These are phyloP conservation scores for Sigmodon hispidus DNA, from an alignment of 2,113 vertebrate genomes.

Conservation along the genomic window DNA sequence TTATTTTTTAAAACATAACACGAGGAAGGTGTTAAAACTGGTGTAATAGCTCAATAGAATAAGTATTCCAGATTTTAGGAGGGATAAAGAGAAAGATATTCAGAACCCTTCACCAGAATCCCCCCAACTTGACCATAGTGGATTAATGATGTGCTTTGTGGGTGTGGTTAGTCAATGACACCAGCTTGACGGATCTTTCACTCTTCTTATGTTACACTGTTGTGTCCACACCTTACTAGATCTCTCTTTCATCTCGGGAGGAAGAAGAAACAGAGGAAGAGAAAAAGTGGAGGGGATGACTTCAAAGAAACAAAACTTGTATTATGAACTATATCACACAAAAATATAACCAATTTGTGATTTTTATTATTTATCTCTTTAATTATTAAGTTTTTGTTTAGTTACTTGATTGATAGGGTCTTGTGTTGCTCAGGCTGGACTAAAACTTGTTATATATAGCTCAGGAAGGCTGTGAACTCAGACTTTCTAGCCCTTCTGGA, in stretches of 20 bases:
- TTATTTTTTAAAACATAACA: no score
- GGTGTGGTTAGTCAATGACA: no score
- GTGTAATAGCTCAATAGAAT: no score
- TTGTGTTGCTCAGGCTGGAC: not conserved
- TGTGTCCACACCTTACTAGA: not conserved
- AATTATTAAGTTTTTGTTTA: not conserved
- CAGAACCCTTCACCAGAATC: no score
- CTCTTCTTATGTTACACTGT: not conserved
- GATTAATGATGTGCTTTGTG: no score
- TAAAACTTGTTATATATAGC: not conserved
- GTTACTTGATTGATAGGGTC: not conserved
- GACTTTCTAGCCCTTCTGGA: not conserved
- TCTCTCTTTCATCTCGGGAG: not conserved
- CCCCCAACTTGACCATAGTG: no score
- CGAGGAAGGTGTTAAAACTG: no score
- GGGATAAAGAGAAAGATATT: no score
- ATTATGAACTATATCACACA: not conserved
- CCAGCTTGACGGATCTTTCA: no score
- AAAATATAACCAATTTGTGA: not conserved
- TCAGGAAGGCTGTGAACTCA: not conserved
- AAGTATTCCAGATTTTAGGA: no score
- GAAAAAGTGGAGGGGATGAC: not conserved
- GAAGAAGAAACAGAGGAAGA: not conserved
- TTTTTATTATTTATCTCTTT: not conserved
- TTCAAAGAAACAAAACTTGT: not conserved